Percentiles rank a stretch among this genome's conserved stretches.
Evolutionary conservation across 2,113 vertebrate genomes (phyloP).

Genomic region (Phoenicopterus ruber): DNA sequence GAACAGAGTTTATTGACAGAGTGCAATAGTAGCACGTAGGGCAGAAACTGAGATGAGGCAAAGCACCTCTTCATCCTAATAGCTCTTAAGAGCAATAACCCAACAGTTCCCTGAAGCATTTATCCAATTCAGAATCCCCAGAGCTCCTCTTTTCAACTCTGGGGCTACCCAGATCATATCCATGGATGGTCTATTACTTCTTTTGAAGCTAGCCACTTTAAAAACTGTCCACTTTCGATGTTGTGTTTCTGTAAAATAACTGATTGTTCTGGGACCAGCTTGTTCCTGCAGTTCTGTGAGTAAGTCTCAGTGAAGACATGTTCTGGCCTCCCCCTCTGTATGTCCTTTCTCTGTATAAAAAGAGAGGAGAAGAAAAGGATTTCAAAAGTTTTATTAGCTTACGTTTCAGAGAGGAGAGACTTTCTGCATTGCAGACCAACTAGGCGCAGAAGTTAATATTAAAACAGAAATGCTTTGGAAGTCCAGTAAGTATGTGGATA

Average conservation of each 20-base stretch:
- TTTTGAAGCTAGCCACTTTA: not conserved
- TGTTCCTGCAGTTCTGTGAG: not conserved
- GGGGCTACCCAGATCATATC: not conserved
- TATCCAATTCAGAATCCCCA: not conserved
- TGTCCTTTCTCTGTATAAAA: not conserved
- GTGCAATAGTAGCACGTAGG: fast-evolving
- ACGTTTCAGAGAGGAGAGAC: not conserved
- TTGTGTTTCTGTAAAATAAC: not conserved
- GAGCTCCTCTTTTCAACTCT: not conserved
- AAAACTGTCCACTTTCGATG: not conserved
- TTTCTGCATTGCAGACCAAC: not conserved
- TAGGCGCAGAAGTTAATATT: not conserved
- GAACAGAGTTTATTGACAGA: not conserved
- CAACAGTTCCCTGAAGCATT: not conserved
- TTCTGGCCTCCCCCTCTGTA: not conserved
- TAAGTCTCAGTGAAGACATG: not conserved
- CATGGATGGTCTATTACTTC: not conserved
- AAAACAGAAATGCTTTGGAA: not conserved
- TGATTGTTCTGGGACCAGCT: not conserved
- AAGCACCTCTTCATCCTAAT: not conserved
- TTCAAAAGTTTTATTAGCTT: not conserved
- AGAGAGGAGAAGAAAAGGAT: not conserved
- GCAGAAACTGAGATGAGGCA: not conserved
- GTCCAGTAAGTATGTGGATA: not conserved
- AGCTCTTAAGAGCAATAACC: not conserved